phyloP scores from a whole-genome alignment of 2,888 invertebrate genomes.

The Drosophila prolongata region DNA sequence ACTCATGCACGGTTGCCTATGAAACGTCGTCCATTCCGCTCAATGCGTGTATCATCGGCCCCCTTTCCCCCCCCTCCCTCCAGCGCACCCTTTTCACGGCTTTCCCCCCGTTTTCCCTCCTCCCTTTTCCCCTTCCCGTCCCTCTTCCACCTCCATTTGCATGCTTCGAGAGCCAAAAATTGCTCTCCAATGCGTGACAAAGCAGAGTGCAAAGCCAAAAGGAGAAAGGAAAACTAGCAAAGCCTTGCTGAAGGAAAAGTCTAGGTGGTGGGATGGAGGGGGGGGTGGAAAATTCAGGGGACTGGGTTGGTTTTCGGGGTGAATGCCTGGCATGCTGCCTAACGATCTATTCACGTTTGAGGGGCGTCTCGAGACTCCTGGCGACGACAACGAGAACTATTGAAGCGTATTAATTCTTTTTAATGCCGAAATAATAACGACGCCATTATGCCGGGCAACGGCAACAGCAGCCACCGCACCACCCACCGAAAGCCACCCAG shows the following conservation, averaged over 20 bases:
- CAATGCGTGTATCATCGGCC: constrained; percentile 16
- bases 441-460: constrained; percentile 74
- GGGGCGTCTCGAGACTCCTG: constrained; percentile 53
- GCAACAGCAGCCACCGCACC: constrained; percentile 22
- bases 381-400: constrained; percentile 60
- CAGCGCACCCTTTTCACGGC: constrained; percentile 7
- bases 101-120: background rate
- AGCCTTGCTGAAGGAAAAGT: constrained; percentile 46
- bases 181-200: constrained; percentile 74
- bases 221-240: constrained; percentile 52
- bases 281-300: background rate
- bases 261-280: background rate
- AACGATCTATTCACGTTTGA: constrained; percentile 79
- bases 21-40: constrained; percentile 10
- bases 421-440: constrained; percentile 80
- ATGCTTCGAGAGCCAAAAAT: constrained; percentile 64
- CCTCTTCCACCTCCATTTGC: constrained; percentile 40
- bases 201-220: constrained; percentile 63
- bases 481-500: background rate
- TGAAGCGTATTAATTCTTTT: constrained; percentile 80
- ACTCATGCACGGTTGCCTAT: constrained; percentile 30
- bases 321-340: constrained; percentile 63
- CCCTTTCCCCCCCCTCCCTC: background rate
- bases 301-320: background rate
- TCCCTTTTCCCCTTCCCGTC: background rate